phyloP scores from a whole-genome alignment of 2,113 vertebrate species.

The Mixornis gularis region DNA sequence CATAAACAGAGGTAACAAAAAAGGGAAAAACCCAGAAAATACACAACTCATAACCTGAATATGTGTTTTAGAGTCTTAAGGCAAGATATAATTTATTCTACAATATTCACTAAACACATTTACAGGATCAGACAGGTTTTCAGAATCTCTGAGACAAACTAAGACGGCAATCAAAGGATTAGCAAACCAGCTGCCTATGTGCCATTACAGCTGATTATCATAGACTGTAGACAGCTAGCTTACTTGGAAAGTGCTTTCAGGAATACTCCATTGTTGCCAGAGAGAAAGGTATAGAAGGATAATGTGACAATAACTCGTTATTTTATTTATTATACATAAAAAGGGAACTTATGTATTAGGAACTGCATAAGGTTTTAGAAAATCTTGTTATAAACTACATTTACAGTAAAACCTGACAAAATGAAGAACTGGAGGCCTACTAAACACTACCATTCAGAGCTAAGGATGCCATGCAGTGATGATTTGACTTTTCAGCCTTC shows the following conservation, averaged over 20 bases:
- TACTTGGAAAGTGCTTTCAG: not conserved
- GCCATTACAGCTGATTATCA: conserved; percentile 56
- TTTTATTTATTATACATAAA: not conserved
- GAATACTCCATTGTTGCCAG: not conserved
- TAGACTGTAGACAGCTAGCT: conserved; percentile 9
- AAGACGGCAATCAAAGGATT: conserved; percentile 63
- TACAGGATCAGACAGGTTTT: conserved; percentile 63
- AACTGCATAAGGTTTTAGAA: not conserved
- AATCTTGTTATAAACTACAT: not conserved
- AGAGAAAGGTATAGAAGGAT: not conserved
- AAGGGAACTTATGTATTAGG: not conserved
- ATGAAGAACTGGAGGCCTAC: not conserved
- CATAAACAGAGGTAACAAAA: not conserved
- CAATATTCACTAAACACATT: conserved; percentile 23
- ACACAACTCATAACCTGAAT: not conserved
- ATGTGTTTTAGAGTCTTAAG: not conserved
- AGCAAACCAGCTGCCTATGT: conserved; percentile 49
- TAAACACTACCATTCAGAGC: not conserved
- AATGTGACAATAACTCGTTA: not conserved
- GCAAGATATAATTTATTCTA: conserved; percentile 24
- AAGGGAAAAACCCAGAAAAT: conserved; percentile 11
- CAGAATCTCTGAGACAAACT: conserved; percentile 45
- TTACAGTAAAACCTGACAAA: not conserved
- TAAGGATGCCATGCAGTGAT: not conserved
- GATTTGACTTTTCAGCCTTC: not conserved